Evolutionary conservation across 2,797 vertebrate genomes (phyloP).

Genomic region (Dendrocincla fuliginosa): DNA sequence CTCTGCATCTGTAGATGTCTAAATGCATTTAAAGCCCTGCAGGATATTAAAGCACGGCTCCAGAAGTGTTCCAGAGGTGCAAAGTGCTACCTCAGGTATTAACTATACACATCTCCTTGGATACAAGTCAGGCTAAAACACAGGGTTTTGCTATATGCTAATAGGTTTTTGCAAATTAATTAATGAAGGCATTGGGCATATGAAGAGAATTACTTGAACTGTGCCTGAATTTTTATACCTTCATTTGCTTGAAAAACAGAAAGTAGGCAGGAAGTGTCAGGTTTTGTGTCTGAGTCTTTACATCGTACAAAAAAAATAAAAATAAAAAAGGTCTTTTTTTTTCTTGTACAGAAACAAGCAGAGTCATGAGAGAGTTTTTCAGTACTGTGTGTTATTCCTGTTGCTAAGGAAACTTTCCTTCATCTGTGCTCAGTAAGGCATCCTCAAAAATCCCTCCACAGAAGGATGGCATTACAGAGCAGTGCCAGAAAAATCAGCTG

Average conservation of each 20-base stretch:
- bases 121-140: conserved; percentile 24
- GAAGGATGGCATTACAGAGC: not conserved
- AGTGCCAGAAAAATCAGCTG: not conserved
- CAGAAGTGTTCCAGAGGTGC: not conserved
- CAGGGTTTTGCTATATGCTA: not conserved
- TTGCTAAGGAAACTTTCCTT: conserved; percentile 59
- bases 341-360: not conserved
- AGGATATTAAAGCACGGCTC: not conserved
- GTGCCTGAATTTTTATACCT: not conserved
- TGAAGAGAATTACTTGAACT: not conserved
- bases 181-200: conserved; percentile 28
- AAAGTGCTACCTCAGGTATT: not conserved
- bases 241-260: conserved; percentile 1
- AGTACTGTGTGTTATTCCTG: conserved; percentile 42
- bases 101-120: not conserved
- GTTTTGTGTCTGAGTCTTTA: not conserved
- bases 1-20: not conserved
- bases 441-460: conserved; percentile 9
- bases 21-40: not conserved
- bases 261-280: not conserved
- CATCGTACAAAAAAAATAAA: not conserved
- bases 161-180: conserved; percentile 44
- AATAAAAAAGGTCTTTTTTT: not conserved
- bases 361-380: conserved; percentile 32
- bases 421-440: conserved; percentile 17